Percentiles rank a stretch among this genome's conserved stretches.
phyloP scores from a whole-genome alignment of 2,888 invertebrate species.

The Alloscopus bannaensis region DNA sequence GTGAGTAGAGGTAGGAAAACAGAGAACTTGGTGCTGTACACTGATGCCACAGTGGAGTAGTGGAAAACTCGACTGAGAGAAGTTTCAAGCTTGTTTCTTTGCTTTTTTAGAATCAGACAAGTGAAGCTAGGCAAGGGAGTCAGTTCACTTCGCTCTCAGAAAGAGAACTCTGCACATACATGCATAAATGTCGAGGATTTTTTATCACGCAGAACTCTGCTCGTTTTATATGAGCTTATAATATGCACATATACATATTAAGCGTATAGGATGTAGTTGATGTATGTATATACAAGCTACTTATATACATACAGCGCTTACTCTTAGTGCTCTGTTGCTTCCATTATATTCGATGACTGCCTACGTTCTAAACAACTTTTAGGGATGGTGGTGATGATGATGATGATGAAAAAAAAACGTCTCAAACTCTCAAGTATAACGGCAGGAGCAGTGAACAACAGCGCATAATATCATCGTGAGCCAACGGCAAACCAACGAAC shows the following conservation, averaged over 20 bases:
- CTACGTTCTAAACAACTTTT: constrained; percentile 6
- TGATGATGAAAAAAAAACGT: constrained; percentile 17
- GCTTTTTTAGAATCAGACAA: constrained; percentile 8
- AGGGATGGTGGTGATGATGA: too few species aligned
- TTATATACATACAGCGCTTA: neutral
- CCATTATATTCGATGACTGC: constrained; percentile 28
- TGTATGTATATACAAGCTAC: neutral
- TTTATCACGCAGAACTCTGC: constrained; percentile 1
- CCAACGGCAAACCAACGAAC: constrained; percentile 13
- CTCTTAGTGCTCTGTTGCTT: constrained; percentile 24
- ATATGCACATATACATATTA: neutral
- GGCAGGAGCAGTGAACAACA: constrained; percentile 15
- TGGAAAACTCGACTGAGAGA: constrained; percentile 16
- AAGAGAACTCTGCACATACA: neutral
- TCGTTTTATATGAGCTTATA: neutral
- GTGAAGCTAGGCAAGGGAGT: neutral
- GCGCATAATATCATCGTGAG: constrained; percentile 16
- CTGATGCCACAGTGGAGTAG: too few species aligned
- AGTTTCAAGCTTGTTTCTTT: constrained; percentile 32
- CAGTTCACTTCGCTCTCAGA: constrained; percentile 8
- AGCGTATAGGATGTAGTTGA: too few species aligned
- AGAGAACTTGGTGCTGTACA: too few species aligned
- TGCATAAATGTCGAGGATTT: constrained; percentile 19
- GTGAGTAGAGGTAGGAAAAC: too few species aligned
- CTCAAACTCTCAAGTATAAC: constrained; percentile 9